Base-by-base conservation (phyloP, 2,113 vertebrate species). In the Chloropsis cyanopogon region DNA sequence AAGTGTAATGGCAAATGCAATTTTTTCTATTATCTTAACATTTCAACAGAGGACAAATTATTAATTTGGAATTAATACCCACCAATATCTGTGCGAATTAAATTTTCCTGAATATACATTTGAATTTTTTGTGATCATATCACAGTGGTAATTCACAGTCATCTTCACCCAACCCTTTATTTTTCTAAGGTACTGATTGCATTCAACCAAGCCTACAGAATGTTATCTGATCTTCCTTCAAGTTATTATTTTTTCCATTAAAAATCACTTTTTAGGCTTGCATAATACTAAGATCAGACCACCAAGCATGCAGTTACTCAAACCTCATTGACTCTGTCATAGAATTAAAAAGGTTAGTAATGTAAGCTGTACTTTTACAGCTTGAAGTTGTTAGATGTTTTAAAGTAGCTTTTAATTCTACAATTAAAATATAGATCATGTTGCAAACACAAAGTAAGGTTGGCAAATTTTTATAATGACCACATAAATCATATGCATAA, bases 401-500 rank as follows among this genome's bases (percentile, higher is more conserved):
- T 44, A 4, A 90, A 90, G 50, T 14, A 57, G 37, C 7, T 77
- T 91, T 91, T 77, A 76, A 71, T 82, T 80, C 56, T 31, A 54
- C n/a, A 61, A 52, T 60, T 85, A 86, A 90, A 88, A 88, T 54
- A 86, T 15, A 80, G 29, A 66, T 63, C 35, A 28, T 19, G 68
- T 31, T 82, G 66, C 7, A 21, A 85, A 82, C 59, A 87, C 49
- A 77, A 85, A 68, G 41, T 59, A 53, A 88, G 49, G 53, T 16
- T 80, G 83, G 37, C 49, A 79, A 82, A 60, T 76, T 93, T 88
- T 95, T 75, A 44, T 69, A 86, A 96, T 71, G 66, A 53, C n/a
- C 46, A 85, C 50, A 80, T 79, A 91, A 96, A 90, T 93, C 82
- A 77, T 37, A 72, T 5, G 10, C 26, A 80, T 86, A 88, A 90